These are phyloP conservation scores for Cheilosia grossa DNA, from an alignment of 2,888 invertebrate genomes.

Conservation along the genomic window DNA sequence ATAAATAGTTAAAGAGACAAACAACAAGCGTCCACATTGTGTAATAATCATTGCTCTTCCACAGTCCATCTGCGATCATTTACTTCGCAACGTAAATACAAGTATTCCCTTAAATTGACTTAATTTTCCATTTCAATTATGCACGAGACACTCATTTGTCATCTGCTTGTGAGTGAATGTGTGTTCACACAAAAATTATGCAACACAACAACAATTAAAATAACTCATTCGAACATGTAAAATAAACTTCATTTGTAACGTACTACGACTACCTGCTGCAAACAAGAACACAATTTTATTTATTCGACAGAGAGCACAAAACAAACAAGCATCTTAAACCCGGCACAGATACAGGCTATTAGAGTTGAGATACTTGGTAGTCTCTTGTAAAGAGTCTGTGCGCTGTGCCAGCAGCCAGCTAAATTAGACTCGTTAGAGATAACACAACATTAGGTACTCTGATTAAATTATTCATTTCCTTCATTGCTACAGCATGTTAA, in stretches of 20 bases:
- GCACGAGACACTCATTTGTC: constrained; percentile 20
- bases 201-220: constrained; percentile 44
- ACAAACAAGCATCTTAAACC: not conserved
- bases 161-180: not conserved
- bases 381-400: not conserved
- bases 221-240: constrained; percentile 23
- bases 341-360: not conserved
- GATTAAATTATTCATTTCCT: constrained; percentile 74
- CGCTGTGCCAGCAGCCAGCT: not conserved
- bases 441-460: constrained; percentile 30
- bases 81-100: constrained; percentile 45
- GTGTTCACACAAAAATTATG: constrained; percentile 25
- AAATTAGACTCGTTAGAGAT: constrained; percentile 36
- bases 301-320: constrained; percentile 8
- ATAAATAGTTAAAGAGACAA: not conserved
- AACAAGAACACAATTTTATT: not conserved
- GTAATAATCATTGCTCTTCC: constrained; percentile 27
- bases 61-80: not conserved
- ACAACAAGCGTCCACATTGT: constrained; percentile 18
- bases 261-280: constrained; percentile 9
- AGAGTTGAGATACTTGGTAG: not conserved
- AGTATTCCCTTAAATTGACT: constrained; percentile 62
- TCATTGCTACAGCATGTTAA: constrained; percentile 27
- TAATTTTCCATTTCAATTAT: constrained; percentile 50
- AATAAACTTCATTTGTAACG: constrained; percentile 12